phyloP scores from a whole-genome alignment of 2,888 invertebrate species.

The Oasisia sp. region DNA sequence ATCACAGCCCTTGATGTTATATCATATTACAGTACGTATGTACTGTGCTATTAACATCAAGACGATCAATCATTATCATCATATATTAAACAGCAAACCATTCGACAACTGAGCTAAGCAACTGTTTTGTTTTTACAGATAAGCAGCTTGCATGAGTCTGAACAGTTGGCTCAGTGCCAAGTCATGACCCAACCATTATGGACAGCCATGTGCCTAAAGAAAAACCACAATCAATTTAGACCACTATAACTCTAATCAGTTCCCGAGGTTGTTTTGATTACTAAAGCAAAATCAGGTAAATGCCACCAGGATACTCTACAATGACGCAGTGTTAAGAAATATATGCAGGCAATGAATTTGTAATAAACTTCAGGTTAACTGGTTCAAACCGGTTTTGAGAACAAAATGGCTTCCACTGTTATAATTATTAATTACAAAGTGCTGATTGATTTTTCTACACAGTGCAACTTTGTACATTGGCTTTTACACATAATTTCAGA shows the following conservation, averaged over 20 bases:
- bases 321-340: neutral
- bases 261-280: neutral
- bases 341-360: neutral
- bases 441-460: too few species aligned
- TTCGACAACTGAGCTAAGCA: neutral
- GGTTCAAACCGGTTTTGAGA: neutral
- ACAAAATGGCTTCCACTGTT: too few species aligned
- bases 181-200: neutral
- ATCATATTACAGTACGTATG: too few species aligned
- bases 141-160: neutral
- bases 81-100: neutral
- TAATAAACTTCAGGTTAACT: neutral
- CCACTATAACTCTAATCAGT: neutral
- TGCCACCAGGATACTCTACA: too few species aligned
- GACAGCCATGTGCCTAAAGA: neutral
- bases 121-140: neutral
- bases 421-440: too few species aligned
- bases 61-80: too few species aligned
- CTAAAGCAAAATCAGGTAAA: too few species aligned
- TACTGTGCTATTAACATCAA: too few species aligned
- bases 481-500: too few species aligned
- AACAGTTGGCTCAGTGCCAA: neutral
- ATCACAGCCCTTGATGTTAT: too few species aligned
- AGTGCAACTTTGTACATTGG: too few species aligned
- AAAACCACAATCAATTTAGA: neutral